Evolutionary conservation across 2,113 vertebrate genomes (phyloP), one percentile per base, ranked within the genome.

Genomic region (Tichodroma muraria): DNA sequence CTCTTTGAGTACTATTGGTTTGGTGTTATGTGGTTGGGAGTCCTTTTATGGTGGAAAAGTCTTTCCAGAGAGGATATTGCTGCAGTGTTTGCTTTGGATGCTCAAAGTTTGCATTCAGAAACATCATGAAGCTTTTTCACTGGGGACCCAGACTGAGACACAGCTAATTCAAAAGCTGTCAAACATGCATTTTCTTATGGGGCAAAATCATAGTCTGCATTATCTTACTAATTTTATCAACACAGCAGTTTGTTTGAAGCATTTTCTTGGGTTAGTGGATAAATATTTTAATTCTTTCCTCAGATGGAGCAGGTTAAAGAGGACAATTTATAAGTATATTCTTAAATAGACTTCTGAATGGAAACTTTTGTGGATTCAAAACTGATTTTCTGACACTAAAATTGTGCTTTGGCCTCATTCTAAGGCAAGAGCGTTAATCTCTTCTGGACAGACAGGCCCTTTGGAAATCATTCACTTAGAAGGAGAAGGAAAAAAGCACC

Each of bases 351-450:
- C 68, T 94, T 93, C 68, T 86, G 83, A 96, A 70, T 8, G 1
- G 45, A 83, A 88, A 83, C 54, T 92, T 80, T 56, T 35, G 42
- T 79, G 68, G 24, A 89, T 82, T 93, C 28, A 68, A 81, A 94
- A 91, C 42, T 61, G 49, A 69, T 70, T 72, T 84, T 91, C 85
- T 91, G 65, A 85, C 80, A 79, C 57, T 53, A 78, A 89, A 97
- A 83, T 15, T 76, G 59, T 76, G 60, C 63, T 83, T 86, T 89
- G 86, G 69, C 72, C 77, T 95, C 69, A 91, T 75, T 94, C 80
- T 83, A 52, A 95, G 44, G 57, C 57, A 83, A 94, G 78, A 76
- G 53, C n/a, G 23, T 91, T 95, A 88, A 96, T 95, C 89, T 94
- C 38, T 69, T 93, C 81, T 38, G 87, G 90, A 94, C 83, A 92